Conservation (phyloP, 2,797 vertebrate genomes). For the Argentina silus region DNA sequence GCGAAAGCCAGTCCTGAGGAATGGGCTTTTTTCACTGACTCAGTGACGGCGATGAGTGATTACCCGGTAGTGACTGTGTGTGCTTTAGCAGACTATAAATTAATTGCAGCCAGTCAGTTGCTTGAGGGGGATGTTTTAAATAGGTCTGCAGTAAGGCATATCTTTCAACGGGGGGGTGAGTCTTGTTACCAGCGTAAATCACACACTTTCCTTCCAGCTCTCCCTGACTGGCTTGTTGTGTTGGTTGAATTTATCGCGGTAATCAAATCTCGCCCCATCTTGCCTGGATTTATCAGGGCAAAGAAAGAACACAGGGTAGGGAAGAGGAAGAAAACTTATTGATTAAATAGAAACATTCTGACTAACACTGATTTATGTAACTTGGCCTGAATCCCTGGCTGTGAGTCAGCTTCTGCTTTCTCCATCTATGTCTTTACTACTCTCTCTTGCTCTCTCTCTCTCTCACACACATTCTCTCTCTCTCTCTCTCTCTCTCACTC, state of each 20-base stretch:
- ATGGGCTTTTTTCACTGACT: conserved; percentile 1
- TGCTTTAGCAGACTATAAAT: conserved; percentile 30
- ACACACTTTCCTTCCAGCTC: conserved; percentile 28
- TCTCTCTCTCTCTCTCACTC: not conserved
- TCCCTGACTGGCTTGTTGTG: conserved; percentile 33
- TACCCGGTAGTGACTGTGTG: conserved; percentile 26
- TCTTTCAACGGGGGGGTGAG: conserved; percentile 29
- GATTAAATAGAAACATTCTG: conserved; percentile 46
- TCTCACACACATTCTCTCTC: not conserved
- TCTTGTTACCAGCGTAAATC: conserved; percentile 57
- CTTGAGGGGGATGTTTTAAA: conserved; percentile 31
- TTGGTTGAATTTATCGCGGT: conserved; percentile 56
- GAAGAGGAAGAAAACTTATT: conserved; percentile 31
- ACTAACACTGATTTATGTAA: conserved; percentile 36
- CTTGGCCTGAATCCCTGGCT: conserved; percentile 11
- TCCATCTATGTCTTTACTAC: not conserved
- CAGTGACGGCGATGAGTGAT: conserved; percentile 37
- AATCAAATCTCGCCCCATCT: conserved; percentile 54
- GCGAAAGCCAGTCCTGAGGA: not conserved
- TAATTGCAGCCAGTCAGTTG: conserved; percentile 32
- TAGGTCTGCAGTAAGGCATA: conserved; percentile 46
- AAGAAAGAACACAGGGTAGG: conserved; percentile 32
- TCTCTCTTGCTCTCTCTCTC: too few relatives aligned
- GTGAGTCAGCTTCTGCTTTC: not conserved
- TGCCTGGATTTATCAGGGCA: conserved; percentile 48